Evolutionary conservation across 92 coral and sea anemone genomes (phyloP).

Genomic region (Epizoanthus ramosus): DNA sequence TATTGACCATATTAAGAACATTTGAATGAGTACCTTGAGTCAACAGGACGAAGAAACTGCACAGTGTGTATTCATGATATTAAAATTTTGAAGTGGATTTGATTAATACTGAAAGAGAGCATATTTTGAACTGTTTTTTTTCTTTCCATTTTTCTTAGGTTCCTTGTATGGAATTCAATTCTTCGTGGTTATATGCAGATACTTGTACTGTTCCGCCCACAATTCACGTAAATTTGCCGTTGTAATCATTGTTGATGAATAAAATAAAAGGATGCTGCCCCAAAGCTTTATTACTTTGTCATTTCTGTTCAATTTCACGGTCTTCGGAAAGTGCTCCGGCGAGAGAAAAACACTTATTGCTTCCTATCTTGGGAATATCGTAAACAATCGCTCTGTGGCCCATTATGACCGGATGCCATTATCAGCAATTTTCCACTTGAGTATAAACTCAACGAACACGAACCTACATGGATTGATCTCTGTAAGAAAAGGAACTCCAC

Average conservation of each 20-base stretch:
- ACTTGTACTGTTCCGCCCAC: not conserved
- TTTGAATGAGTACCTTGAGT: too few relatives aligned
- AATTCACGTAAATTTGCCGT: not conserved
- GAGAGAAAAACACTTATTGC: not conserved
- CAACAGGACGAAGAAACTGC: too few relatives aligned
- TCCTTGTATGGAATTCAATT: too few relatives aligned
- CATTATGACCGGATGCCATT: not conserved
- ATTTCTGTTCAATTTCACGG: too few relatives aligned
- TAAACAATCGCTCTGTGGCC: not conserved
- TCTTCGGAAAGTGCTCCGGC: not conserved
- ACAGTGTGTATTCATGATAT: too few relatives aligned
- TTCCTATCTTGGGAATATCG: not conserved
- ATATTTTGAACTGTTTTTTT: too few relatives aligned
- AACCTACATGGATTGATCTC: not conserved
- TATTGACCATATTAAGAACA: too few relatives aligned
- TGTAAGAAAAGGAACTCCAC: not conserved
- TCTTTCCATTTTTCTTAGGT: too few relatives aligned
- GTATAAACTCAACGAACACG: not conserved
- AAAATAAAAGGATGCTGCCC: not conserved
- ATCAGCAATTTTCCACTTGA: constrained; percentile 13
- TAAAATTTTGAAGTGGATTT: too few relatives aligned
- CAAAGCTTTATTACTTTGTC: not conserved
- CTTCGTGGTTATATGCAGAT: not conserved
- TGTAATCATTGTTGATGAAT: not conserved
- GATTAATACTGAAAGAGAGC: too few relatives aligned